Evolutionary conservation across 2,888 invertebrate species (phyloP).

Genomic region (Escarpia spicata): DNA sequence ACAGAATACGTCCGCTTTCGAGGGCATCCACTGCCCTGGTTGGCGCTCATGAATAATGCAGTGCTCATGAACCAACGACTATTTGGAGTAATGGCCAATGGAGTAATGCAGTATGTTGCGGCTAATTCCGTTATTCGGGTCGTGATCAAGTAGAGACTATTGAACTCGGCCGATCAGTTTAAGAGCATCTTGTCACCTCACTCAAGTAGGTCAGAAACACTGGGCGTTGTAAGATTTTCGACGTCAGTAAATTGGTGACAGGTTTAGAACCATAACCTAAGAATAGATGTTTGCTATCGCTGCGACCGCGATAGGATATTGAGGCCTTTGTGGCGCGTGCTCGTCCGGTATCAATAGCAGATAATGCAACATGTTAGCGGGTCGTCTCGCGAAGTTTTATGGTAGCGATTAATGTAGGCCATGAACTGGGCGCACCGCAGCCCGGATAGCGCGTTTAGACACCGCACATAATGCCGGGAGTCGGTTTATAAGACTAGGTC

Average conservation of each 20-base stretch:
- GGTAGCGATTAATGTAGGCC: background rate
- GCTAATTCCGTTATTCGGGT: background rate
- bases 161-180: background rate
- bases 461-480: background rate
- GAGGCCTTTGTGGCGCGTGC: background rate
- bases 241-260: background rate
- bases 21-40: background rate
- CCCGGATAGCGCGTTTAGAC: background rate
- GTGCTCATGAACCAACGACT: background rate
- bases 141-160: background rate
- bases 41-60: conserved; percentile 13
- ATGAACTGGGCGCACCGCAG: background rate
- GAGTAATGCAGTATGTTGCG: background rate
- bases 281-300: background rate
- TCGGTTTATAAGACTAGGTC: background rate
- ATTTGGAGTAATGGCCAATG: background rate
- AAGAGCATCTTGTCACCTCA: background rate
- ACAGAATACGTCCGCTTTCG: background rate
- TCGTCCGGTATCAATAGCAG: background rate
- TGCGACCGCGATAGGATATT: background rate
- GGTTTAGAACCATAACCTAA: background rate
- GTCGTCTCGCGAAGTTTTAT: background rate
- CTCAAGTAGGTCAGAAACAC: background rate
- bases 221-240: background rate
- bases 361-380: background rate